Evolutionary conservation across 2,113 vertebrate genomes (phyloP).

Genomic region (Arizona elegans): DNA sequence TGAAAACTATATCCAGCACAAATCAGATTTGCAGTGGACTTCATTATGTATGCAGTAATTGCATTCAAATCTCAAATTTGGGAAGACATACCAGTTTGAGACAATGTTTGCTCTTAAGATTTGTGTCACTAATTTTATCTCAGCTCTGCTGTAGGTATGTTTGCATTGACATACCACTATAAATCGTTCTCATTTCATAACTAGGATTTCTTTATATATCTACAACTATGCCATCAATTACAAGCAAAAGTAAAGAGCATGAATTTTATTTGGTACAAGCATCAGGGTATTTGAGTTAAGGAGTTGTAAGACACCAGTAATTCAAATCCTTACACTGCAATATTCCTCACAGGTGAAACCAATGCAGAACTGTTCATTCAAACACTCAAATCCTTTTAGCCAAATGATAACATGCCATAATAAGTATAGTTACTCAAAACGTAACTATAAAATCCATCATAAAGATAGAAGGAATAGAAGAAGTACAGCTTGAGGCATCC

Average conservation of each 20-base stretch:
- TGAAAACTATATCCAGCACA: not conserved
- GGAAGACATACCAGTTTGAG: not conserved
- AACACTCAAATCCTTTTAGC: not conserved
- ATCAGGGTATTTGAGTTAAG: not conserved
- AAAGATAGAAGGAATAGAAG: not conserved
- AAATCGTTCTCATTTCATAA: not conserved
- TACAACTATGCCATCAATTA: not conserved
- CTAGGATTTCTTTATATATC: not conserved
- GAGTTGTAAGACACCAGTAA: not conserved
- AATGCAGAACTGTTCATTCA: not conserved
- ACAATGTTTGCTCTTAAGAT: not conserved
- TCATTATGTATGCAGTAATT: not conserved
- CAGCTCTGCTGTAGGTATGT: not conserved
- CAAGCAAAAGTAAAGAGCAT: not conserved
- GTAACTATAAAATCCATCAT: not conserved
- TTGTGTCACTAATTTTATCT: not conserved
- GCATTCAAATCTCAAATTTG: not conserved
- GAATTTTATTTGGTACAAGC: not conserved
- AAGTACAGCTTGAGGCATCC: conserved; percentile 2
- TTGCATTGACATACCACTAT: not conserved
- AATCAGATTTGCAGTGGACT: not conserved
- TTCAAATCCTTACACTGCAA: not conserved
- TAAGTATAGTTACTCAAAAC: not conserved
- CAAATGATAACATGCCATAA: not conserved
- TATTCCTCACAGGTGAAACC: not conserved